Percentiles rank a stretch among this genome's conserved stretches.
phyloP scores from a whole-genome alignment of 2,888 invertebrate genomes.

The Trichopria drosophilae region DNA sequence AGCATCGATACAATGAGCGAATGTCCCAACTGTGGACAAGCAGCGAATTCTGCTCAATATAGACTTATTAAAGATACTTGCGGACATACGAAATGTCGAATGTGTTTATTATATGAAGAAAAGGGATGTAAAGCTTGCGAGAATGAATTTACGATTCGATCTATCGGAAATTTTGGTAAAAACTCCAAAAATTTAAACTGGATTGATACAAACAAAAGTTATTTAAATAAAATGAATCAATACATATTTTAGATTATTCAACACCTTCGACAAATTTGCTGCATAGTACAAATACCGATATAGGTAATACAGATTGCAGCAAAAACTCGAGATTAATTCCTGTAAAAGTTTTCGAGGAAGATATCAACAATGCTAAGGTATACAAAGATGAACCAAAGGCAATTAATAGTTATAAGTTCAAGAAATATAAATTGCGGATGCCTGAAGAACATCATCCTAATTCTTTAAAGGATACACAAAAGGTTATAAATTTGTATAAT shows the following conservation, averaged over 20 bases:
- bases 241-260: slow-evolving; percentile 9
- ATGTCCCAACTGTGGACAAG: slow-evolving; percentile 67
- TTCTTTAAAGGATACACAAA: no score
- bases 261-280: not conserved
- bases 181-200: not conserved
- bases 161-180: slow-evolving; percentile 36
- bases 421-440: no score
- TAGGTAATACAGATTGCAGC: no score
- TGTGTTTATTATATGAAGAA: slow-evolving; percentile 71
- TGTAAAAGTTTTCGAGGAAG: no score
- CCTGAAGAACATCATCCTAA: no score
- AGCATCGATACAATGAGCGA: slow-evolving; percentile 49
- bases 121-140: slow-evolving; percentile 66
- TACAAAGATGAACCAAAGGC: no score
- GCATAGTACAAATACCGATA: no score
- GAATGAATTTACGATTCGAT: slow-evolving; percentile 26
- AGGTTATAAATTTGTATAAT: no score
- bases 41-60: slow-evolving; percentile 63
- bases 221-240: not conserved
- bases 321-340: no score
- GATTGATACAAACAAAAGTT: not conserved
- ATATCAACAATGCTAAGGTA: no score
- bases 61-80: slow-evolving; percentile 74
- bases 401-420: no score
- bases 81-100: slow-evolving; percentile 76